phyloP scores from a whole-genome alignment of 2,797 vertebrate species.

The Onychomys leucogaster region DNA sequence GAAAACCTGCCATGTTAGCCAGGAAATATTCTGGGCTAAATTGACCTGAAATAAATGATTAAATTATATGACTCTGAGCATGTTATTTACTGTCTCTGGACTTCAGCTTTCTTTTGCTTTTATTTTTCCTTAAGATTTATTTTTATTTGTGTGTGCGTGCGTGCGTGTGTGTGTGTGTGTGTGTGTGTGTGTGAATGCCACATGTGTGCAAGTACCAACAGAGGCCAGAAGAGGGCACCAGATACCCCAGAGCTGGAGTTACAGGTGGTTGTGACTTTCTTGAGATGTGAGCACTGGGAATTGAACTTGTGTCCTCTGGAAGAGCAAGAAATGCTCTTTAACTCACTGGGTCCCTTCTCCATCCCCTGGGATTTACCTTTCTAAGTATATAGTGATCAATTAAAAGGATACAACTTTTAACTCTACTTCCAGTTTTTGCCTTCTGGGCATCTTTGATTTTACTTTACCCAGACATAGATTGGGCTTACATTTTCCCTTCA shows the following conservation, averaged over 20 bases:
- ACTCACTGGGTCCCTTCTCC: not conserved
- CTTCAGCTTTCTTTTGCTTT: not conserved
- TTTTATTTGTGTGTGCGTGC: not conserved
- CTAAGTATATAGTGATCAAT: not conserved
- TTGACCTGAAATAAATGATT: not conserved
- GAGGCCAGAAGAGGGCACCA: not conserved
- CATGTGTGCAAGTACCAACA: not conserved
- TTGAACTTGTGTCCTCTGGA: not conserved
- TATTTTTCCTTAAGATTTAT: not conserved
- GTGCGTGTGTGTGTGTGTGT: not conserved
- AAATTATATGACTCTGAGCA: not conserved
- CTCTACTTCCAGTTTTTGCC: not conserved
- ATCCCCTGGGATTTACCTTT: not conserved
- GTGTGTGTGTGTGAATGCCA: not conserved
- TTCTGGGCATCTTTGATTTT: not conserved
- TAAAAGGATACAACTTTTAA: not conserved
- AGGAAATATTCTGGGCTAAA: not conserved
- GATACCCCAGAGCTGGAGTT: not conserved
- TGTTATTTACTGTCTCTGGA: not conserved
- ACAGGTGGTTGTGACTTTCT: not conserved
- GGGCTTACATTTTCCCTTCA: not conserved
- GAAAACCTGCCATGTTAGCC: slow-evolving; percentile 7
- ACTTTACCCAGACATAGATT: not conserved
- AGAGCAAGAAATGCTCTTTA: not conserved
- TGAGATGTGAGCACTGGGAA: not conserved